Evolutionary conservation across 2,113 vertebrate genomes (phyloP), one percentile per base, ranked within the genome.

Genomic region (Periophthalmus modestus): DNA sequence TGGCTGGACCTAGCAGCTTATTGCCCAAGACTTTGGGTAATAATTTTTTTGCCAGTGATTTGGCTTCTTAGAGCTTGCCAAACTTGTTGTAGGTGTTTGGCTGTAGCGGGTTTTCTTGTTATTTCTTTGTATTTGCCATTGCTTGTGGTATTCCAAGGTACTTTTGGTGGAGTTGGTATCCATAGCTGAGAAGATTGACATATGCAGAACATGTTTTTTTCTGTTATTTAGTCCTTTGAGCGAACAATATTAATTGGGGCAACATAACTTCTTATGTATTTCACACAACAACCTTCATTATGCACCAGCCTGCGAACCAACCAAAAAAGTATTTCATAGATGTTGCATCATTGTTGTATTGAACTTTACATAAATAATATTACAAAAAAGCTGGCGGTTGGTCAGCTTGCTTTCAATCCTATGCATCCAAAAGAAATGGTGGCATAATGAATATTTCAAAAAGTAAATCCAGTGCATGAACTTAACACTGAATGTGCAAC

Each of bases 331-430:
- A 63, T 74, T 80, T 85, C 74, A 75, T 15, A 61, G 59, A 21
- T 39, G 43, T 79, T 85, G 59, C 80, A 83, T 87, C 75, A 81
- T 43, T 7, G 57, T 43, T 18, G n/a, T 65, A 13, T 43, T 67
- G 19, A 69, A 11, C 33, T 69, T 36, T 71, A 50, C 12, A 11
- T 21, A 66, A 16, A 59, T 7, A 36, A 0, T 18, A 39, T 39
- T 57, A 62, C 0, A 24, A 48, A 19, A 54, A 43, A 66, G 18
- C 15, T 39, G 77, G 71, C 69, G 21, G 66, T 46, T 21, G 54
- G 28, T 75, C 57, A 81, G 75, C 68, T 55, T 33, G 21, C 57
- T 73, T 46, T 65, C 43, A 34, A 39, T 63, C 52, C 18, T 66
- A 67, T 66, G 68, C 46, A 36, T 23, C 33, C 10, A 15, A 33